phyloP scores from a whole-genome alignment of 2,113 vertebrate genomes.

The Ellobius talpinus region DNA sequence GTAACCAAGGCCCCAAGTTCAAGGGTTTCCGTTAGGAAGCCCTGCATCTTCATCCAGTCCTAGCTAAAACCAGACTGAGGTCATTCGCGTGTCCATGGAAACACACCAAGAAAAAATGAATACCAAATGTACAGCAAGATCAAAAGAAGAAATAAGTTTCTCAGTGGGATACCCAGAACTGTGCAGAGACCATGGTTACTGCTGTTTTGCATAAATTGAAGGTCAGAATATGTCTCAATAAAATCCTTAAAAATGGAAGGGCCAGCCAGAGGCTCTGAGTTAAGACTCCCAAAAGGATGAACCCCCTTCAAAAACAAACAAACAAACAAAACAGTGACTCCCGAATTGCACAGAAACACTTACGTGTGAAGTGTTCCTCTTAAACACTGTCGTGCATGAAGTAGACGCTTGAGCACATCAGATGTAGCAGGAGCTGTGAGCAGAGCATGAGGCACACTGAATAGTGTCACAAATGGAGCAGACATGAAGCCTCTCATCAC shows the following conservation, averaged over 20 bases:
- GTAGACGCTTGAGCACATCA: not conserved
- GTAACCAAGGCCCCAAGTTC: conserved; percentile 72
- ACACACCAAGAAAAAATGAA: conserved; percentile 79
- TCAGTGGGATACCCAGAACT: conserved; percentile 72
- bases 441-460: not conserved
- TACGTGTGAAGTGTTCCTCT: not conserved
- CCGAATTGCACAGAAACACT: conserved; percentile 55
- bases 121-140: conserved; percentile 81
- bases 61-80: conserved; percentile 82
- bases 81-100: conserved; percentile 85
- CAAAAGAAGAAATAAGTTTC: conserved; percentile 81
- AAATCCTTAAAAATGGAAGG: conserved; percentile 63
- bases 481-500: not conserved
- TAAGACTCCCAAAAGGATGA: conserved; percentile 62
- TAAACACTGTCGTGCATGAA: not conserved
- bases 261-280: conserved; percentile 60
- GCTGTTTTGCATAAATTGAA: conserved; percentile 56
- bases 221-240: conserved; percentile 55
- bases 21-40: conserved; percentile 85
- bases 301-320: not conserved
- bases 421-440: not conserved
- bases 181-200: conserved; percentile 43
- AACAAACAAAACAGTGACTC: conserved; percentile 11
- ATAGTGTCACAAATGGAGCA: not conserved
- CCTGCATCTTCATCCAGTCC: conserved; percentile 83